A percentile compares a stretch with the other conserved stretches of the same genome.
Conservation (phyloP, 2,113 vertebrate species). For the Arothron firmamentum region DNA sequence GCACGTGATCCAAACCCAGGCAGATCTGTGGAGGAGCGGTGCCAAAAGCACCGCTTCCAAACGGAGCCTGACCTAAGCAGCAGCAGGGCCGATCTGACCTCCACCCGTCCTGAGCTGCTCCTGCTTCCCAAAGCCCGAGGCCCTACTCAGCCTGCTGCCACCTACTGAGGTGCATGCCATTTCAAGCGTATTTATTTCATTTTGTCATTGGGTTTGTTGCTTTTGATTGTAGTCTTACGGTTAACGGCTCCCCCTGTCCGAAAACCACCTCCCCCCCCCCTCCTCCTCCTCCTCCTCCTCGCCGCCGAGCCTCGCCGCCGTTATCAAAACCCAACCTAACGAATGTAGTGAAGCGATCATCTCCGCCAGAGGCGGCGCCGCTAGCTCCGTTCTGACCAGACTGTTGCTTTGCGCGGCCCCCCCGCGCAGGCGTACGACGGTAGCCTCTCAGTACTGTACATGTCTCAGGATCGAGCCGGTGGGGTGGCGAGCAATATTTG, state of each 20-base stretch:
- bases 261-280: conserved; percentile 37
- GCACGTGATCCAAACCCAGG: conserved; percentile 33
- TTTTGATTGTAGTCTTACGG: conserved; percentile 43
- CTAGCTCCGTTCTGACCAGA: conserved; percentile 11
- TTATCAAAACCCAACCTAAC: conserved; percentile 35
- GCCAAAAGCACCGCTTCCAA: conserved; percentile 35
- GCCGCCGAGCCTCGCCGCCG: conserved; percentile 40
- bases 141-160: conserved; percentile 34
- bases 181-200: conserved; percentile 56
- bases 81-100: not conserved
- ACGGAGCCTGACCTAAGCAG: conserved; percentile 12
- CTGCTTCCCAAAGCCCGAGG: not conserved
- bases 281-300: too few relatives aligned
- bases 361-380: too few relatives aligned
- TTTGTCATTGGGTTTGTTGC: not conserved
- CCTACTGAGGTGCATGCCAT: conserved; percentile 72
- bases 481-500: conserved; percentile 69
- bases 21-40: conserved; percentile 13
- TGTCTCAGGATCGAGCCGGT: conserved; percentile 71
- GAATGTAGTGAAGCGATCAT: conserved; percentile 64
- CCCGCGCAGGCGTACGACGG: conserved; percentile 42
- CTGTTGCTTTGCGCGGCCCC: conserved; percentile 30
- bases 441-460: conserved; percentile 74
- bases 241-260: conserved; percentile 71
- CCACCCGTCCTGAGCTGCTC: not conserved